Evolutionary conservation across 2,113 vertebrate genomes (phyloP), one percentile per base, ranked within the genome.

Genomic region (Brachirus orientalis): DNA sequence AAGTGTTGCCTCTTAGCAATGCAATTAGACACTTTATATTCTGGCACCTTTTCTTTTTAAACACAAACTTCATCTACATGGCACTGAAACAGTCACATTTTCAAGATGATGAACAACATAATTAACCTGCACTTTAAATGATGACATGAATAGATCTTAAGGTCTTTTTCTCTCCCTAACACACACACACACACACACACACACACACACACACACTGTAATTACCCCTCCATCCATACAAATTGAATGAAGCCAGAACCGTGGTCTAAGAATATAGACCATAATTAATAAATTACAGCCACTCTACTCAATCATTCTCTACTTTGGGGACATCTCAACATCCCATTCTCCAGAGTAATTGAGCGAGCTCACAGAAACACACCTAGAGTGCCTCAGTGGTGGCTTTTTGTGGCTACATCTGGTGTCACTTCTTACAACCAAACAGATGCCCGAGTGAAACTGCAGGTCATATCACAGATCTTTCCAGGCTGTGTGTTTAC

Each of bases 251-350:
- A 88, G 85, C 86, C 81, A 79, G 82, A 74, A 69, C 80, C 22
- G 74, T 52, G 73, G 85, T 89, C 82, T 90, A 82, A 88, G 85
- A 90, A 89, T 89, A 88, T 92, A 88, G 87, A 82, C 86, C 79
- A 81, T 89, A 88, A 91, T 91, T 89, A 91, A 91, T 91, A 91
- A 91, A 92, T 91, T 86, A 90, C 83, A 84, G 71, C 81, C 83
- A 75, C 83, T 91, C 86, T 70, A 87, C 83, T 92, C 83, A 75
- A 89, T 91, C 89, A 89, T 82, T 89, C 86, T 88, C 82, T 79
- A 86, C 84, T 88, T 85, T 80, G 79, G 86, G 82, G 80, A 69
- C 80, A 80, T 77, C 73, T 55, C 74, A 86, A 79, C 77, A 55
- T 82, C 83, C 69, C 79, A 70, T 85, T 79, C 79, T 76, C 58